A percentile compares a stretch with the other conserved stretches of the same genome.
Evolutionary conservation across 2,888 invertebrate genomes (phyloP).

Genomic region (Cephalotes varians): DNA sequence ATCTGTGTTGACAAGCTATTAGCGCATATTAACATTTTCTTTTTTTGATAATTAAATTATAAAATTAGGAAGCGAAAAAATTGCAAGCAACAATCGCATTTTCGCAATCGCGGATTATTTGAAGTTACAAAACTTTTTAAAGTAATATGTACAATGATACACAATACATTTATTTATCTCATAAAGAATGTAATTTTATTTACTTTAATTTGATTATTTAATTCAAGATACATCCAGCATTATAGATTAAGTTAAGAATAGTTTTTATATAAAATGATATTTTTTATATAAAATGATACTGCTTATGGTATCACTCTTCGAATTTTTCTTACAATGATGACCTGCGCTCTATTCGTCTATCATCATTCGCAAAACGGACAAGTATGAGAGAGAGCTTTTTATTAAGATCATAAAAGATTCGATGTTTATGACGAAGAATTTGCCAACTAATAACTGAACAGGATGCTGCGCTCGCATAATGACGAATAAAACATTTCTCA

Average conservation of each 20-base stretch:
- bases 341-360: neutral
- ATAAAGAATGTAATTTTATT: neutral
- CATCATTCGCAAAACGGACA: constrained; percentile 29
- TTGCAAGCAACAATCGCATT: too few relatives aligned
- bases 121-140: neutral
- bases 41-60: too few relatives aligned
- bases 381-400: constrained; percentile 18
- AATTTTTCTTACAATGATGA: neutral
- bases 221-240: neutral
- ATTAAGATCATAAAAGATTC: constrained; percentile 58
- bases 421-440: constrained; percentile 65
- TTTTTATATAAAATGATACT: too few relatives aligned
- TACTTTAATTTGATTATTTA: neutral
- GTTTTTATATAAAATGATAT: neutral
- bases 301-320: neutral
- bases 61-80: too few relatives aligned
- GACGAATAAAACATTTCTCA: constrained; percentile 66
- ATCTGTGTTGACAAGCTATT: neutral
- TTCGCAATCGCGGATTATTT: neutral
- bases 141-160: neutral
- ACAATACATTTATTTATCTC: neutral
- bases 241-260: neutral
- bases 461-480: constrained; percentile 70
- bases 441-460: constrained; percentile 65
- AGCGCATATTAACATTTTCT: too few relatives aligned